Conservation (phyloP, 2,888 invertebrate genomes). For the Thymelicus acteon region DNA sequence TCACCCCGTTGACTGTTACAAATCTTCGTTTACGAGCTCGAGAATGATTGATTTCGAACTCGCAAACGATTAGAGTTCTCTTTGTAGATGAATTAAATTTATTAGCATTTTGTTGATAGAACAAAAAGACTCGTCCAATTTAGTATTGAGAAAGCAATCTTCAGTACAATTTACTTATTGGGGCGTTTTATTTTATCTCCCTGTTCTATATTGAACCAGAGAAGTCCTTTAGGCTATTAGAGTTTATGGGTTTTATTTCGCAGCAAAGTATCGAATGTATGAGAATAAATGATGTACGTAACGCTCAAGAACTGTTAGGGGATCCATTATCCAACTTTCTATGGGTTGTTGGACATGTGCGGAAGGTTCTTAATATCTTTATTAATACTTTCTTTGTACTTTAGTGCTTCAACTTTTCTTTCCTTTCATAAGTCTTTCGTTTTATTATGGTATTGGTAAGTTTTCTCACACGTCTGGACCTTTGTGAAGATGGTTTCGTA, state of each 20-base stretch:
- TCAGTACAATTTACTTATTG: slow-evolving; percentile 65
- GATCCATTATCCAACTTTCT: slow-evolving; percentile 37
- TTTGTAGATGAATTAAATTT: slow-evolving; percentile 64
- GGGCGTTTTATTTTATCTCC: slow-evolving; percentile 52
- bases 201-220: slow-evolving; percentile 46
- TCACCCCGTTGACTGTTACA: slow-evolving; percentile 64
- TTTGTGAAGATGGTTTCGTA: background rate
- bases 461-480: background rate
- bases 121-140: slow-evolving; percentile 59
- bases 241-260: slow-evolving; percentile 42
- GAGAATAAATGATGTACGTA: slow-evolving; percentile 39
- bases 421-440: slow-evolving; percentile 2
- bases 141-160: slow-evolving; percentile 57
- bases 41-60: slow-evolving; percentile 66
- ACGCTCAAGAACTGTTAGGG: slow-evolving; percentile 32
- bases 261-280: slow-evolving; percentile 40
- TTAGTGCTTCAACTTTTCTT: slow-evolving; percentile 17
- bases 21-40: slow-evolving; percentile 66
- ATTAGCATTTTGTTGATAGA: slow-evolving; percentile 67
- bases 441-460: slow-evolving; percentile 5
- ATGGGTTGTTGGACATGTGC: slow-evolving; percentile 34
- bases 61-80: slow-evolving; percentile 62
- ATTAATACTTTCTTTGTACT: slow-evolving; percentile 24
- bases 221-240: slow-evolving; percentile 45
- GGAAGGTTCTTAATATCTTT: slow-evolving; percentile 22